phyloP scores from a whole-genome alignment of 2,888 invertebrate species.

The Vannuccia rotundouncinata region DNA sequence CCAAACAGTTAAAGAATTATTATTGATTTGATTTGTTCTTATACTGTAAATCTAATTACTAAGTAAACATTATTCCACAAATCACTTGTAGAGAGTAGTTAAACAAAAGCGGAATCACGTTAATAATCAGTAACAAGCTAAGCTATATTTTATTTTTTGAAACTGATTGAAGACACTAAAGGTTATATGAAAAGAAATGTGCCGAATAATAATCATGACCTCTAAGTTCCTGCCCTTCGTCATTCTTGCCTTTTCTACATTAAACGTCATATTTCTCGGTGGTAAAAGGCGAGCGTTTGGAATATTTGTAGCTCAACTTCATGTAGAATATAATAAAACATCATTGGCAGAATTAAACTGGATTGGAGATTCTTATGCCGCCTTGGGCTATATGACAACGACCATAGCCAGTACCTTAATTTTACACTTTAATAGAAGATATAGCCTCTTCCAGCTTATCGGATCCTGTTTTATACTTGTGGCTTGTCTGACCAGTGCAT shows the following conservation, averaged over 20 bases:
- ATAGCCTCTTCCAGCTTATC: slow-evolving; percentile 38
- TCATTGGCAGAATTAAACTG: slow-evolving; percentile 39
- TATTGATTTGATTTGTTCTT: too few relatives aligned
- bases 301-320: slow-evolving; percentile 40
- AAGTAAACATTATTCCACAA: too few relatives aligned
- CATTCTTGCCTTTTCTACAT: slow-evolving; percentile 38
- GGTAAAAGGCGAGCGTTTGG: slow-evolving; percentile 41
- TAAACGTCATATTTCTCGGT: slow-evolving; percentile 40
- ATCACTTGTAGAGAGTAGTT: too few relatives aligned
- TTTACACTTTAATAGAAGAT: slow-evolving; percentile 29
- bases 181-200: too few relatives aligned
- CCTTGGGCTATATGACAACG: slow-evolving; percentile 39
- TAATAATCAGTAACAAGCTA: too few relatives aligned
- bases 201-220: background rate
- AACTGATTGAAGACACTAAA: too few relatives aligned
- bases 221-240: slow-evolving; percentile 29
- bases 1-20: too few relatives aligned
- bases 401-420: slow-evolving; percentile 36
- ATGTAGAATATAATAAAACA: slow-evolving; percentile 37
- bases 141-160: too few relatives aligned
- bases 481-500: slow-evolving; percentile 37
- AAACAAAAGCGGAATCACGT: too few relatives aligned
- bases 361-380: slow-evolving; percentile 40
- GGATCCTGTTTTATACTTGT: slow-evolving; percentile 35
- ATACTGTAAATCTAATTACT: too few relatives aligned